Evolutionary conservation across 2,888 invertebrate genomes (phyloP).

Genomic region (Hermaeophaga mercurialis): DNA sequence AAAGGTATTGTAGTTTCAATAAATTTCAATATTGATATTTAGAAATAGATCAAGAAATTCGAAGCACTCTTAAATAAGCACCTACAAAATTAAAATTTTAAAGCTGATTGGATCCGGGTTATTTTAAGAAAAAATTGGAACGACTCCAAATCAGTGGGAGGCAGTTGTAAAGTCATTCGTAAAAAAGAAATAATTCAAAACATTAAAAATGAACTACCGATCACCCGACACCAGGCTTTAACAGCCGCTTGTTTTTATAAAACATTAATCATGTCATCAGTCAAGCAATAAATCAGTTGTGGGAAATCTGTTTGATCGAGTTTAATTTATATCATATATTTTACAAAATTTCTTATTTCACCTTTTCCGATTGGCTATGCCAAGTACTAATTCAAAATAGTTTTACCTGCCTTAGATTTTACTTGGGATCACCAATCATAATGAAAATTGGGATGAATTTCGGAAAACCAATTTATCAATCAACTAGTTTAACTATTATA

Average conservation of each 20-base stretch:
- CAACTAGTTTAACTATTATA: too few relatives aligned
- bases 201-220: constrained; percentile 18
- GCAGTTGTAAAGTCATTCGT: constrained; percentile 10
- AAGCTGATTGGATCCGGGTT: constrained; percentile 2
- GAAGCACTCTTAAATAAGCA: not conserved
- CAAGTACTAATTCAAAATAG: too few relatives aligned
- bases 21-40: not conserved
- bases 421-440: too few relatives aligned
- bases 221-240: constrained; percentile 3
- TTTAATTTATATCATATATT: not conserved
- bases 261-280: constrained; percentile 8
- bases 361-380: too few relatives aligned
- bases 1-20: too few relatives aligned
- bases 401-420: too few relatives aligned
- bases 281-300: constrained; percentile 2
- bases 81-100: not conserved
- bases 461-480: too few relatives aligned
- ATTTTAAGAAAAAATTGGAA: constrained; percentile 19
- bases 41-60: not conserved
- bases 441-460: too few relatives aligned
- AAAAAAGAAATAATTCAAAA: constrained; percentile 19
- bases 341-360: too few relatives aligned
- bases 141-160: constrained; percentile 3
- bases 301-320: not conserved
- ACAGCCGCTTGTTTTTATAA: constrained; percentile 9